Base-by-base conservation (phyloP, 1,140 invertebrate species). In the Brachionus angularis region DNA sequence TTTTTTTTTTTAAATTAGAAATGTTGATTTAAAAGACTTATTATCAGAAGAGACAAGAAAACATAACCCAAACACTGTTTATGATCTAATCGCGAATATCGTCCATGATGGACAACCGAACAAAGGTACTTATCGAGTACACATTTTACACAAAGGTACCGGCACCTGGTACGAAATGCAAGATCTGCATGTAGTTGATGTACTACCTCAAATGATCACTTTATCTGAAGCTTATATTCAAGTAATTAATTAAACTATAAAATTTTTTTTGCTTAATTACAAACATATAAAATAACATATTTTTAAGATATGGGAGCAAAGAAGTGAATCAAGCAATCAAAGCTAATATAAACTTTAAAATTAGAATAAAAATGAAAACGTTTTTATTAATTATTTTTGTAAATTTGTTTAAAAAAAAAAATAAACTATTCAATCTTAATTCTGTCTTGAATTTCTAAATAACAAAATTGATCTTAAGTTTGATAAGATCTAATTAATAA, bases 141-240 rank as follows among this genome's bases (percentile, higher is more conserved):
- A 98, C 79, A 88, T 98, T 49, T 83, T 98, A 39, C 96, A 99
- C 77, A 91, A 93, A 84, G 87, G 86, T 2, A 86, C 85, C 46
- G 86, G 86, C 25, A 88, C 89, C 77, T 89, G 88, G 88, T 89
- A 94, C 79, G 96, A 99, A 84, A 87, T 99, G 85, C 96, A 99
- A 84, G 96, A 99, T 86, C 85, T 99, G 31, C 96, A 98, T 78
- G 95, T 99, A 0, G 94, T 89, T 3, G 93, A 95, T 79, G 97
- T 98, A 78, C 84, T 99, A 21, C 95, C 96, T 2, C 95, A 98
- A 81, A 98, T 98, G 93, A 98, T 99, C 72, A 97, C 96, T 0
- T 84, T 99, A 5, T 96, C 95, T 7, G 96, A 99, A 84, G 93
- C 93, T 10, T 98, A 98, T 76, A 96, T 99, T 78, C 96, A 98